Conservation (phyloP, 37 sponge, comb jelly and placozoan genomes). For the Bolinopsis microptera region DNA sequence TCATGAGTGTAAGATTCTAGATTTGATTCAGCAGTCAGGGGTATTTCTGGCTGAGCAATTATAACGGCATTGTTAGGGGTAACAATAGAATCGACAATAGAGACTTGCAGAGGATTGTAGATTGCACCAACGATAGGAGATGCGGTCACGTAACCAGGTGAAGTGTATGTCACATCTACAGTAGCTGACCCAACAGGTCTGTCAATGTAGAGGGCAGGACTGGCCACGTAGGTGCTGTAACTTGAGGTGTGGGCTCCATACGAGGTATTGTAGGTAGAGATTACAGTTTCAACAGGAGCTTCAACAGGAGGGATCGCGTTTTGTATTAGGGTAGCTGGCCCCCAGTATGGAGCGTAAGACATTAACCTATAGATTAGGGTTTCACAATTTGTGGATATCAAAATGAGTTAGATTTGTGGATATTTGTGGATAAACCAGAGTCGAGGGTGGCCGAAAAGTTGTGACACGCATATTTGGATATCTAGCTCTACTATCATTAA, state of each 20-base stretch:
- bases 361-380: not conserved
- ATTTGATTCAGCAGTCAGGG: not conserved
- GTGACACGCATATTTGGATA: no score
- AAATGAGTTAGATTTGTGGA: no score
- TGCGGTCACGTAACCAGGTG: not conserved
- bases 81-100: not conserved
- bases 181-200: not conserved
- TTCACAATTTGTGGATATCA: not conserved
- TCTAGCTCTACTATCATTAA: no score
- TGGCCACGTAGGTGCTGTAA: not conserved
- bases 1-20: not conserved
- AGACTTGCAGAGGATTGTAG: not conserved
- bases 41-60: not conserved
- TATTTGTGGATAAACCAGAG: no score
- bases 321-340: not conserved
- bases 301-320: not conserved
- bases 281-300: not conserved
- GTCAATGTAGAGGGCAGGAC: not conserved
- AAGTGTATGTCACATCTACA: not conserved
- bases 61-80: not conserved
- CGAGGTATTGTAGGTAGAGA: not conserved
- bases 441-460: no score
- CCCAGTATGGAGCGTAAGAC: not conserved
- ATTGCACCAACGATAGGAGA: constrained; percentile 3
- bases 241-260: not conserved